Evolutionary conservation across 2,113 vertebrate genomes (phyloP).

Genomic region (Raja brachyura): DNA sequence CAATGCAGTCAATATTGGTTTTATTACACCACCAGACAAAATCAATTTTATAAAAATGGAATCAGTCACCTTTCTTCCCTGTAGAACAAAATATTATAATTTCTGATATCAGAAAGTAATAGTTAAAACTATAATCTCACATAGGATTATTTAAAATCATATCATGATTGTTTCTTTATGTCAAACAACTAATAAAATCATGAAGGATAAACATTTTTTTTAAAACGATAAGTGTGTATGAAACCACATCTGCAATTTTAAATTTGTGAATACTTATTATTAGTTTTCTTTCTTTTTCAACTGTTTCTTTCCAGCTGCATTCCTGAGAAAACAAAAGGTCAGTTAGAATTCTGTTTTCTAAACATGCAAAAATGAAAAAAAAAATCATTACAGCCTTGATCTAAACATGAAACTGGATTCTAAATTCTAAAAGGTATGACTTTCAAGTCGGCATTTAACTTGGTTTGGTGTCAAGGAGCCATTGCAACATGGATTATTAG

Average conservation of each 20-base stretch:
- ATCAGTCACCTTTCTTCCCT: neutral
- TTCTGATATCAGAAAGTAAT: neutral
- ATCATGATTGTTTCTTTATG: neutral
- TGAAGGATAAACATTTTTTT: neutral
- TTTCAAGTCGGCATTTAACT: too few species aligned
- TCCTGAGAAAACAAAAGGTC: neutral
- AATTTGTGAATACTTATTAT: neutral
- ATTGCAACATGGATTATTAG: neutral
- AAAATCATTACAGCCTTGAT: neutral
- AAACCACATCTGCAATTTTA: constrained; percentile 22
- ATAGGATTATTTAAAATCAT: neutral
- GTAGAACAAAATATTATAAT: neutral
- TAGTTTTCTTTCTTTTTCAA: constrained; percentile 14
- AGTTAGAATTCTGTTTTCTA: neutral
- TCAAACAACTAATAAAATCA: neutral
- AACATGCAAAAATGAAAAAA: neutral
- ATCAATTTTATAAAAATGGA: constrained; percentile 11
- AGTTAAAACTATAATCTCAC: constrained; percentile 11
- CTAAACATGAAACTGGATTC: too few species aligned
- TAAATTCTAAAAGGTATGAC: too few species aligned
- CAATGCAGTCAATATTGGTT: neutral
- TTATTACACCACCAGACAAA: neutral
- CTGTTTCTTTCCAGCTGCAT: neutral
- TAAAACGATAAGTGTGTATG: neutral
- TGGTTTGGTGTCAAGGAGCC: neutral